Percentiles rank a stretch among this genome's conserved stretches.
Evolutionary conservation across 2,113 vertebrate species (phyloP).

Genomic region (Chamaea fasciata): DNA sequence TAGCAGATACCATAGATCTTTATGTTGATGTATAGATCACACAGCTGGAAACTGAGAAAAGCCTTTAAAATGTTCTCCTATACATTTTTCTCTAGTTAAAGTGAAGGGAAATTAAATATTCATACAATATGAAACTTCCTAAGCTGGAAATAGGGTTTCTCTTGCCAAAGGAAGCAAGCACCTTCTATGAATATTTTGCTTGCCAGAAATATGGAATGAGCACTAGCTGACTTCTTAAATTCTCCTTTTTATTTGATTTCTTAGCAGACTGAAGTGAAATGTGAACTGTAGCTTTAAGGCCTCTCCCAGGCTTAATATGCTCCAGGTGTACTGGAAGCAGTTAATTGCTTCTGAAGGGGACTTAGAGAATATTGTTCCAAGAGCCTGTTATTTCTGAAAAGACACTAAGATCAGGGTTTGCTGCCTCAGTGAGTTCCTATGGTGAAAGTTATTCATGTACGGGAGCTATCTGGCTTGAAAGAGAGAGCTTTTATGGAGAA

Average conservation of each 20-base stretch:
- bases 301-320: slow-evolving; percentile 65
- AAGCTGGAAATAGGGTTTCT: slow-evolving; percentile 62
- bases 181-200: slow-evolving; percentile 62
- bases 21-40: background rate
- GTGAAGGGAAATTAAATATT: slow-evolving; percentile 68
- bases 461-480: slow-evolving; percentile 63
- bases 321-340: slow-evolving; percentile 74
- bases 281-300: slow-evolving; percentile 71
- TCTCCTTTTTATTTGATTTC: slow-evolving; percentile 66
- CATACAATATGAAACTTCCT: slow-evolving; percentile 40
- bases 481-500: slow-evolving; percentile 66
- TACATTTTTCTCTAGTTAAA: slow-evolving; percentile 33
- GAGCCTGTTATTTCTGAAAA: slow-evolving; percentile 65
- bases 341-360: slow-evolving; percentile 74
- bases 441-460: slow-evolving; percentile 69
- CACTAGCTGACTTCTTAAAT: slow-evolving; percentile 59
- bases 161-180: slow-evolving; percentile 69
- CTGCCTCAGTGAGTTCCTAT: slow-evolving; percentile 67
- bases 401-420: slow-evolving; percentile 59
- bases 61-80: slow-evolving; percentile 9
- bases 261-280: slow-evolving; percentile 69
- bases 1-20: background rate
- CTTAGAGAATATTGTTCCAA: slow-evolving; percentile 56
- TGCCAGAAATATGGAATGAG: slow-evolving; percentile 69
- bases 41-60: background rate